phyloP scores from a whole-genome alignment of 2,888 invertebrate species.

The Eupithecia subfuscata region DNA sequence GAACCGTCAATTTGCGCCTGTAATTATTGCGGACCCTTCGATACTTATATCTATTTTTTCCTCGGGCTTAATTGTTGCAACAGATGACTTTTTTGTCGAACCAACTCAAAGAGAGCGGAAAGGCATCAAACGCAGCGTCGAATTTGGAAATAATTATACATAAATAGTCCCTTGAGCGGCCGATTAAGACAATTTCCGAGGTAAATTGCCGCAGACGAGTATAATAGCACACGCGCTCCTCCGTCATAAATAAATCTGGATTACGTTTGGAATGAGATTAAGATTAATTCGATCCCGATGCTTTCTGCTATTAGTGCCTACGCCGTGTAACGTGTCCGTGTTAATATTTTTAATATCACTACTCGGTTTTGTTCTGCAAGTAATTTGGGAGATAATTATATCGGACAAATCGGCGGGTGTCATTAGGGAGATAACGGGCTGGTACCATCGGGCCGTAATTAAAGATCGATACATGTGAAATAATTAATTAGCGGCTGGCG shows the following conservation, averaged over 20 bases:
- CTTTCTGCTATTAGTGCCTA: conserved; percentile 80
- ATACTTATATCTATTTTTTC: conserved; percentile 84
- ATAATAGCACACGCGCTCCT: conserved; percentile 82
- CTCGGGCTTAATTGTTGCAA: conserved; percentile 81
- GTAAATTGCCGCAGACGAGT: conserved; percentile 84
- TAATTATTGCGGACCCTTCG: conserved; percentile 84
- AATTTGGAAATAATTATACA: conserved; percentile 85
- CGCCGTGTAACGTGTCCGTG: conserved; percentile 76
- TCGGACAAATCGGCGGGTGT: conserved; percentile 80
- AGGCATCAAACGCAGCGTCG: conserved; percentile 84
- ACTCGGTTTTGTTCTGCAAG: conserved; percentile 73
- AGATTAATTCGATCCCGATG: conserved; percentile 83
- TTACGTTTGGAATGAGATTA: conserved; percentile 83
- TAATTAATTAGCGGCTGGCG: conserved; percentile 81
- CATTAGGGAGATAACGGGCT: conserved; percentile 79
- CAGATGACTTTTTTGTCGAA: conserved; percentile 85
- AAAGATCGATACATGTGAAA: conserved; percentile 84
- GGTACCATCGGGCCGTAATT: conserved; percentile 76
- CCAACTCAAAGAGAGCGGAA: conserved; percentile 84
- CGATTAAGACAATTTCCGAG: conserved; percentile 85
- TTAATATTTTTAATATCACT: conserved; percentile 79
- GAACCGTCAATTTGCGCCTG: conserved; percentile 83
- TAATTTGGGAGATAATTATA: conserved; percentile 81
- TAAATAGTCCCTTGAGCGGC: conserved; percentile 85
- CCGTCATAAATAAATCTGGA: conserved; percentile 84